Percentiles rank a stretch among this genome's conserved stretches.
Evolutionary conservation across 1,140 invertebrate genomes (phyloP).

Genomic region (Chionoecetes opilio): DNA sequence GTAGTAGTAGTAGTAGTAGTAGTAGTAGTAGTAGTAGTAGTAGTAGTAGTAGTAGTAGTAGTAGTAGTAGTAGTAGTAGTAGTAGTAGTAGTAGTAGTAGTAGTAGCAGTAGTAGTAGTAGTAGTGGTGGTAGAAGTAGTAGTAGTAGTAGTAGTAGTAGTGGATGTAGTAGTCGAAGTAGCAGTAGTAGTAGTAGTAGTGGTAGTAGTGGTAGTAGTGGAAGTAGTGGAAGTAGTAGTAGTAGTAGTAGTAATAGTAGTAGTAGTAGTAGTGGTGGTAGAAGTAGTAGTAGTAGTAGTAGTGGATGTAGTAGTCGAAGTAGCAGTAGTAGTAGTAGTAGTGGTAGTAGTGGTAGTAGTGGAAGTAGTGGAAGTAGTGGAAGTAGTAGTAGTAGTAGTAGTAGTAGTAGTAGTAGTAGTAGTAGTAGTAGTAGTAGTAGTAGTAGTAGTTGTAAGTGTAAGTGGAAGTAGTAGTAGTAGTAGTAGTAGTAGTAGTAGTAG

Average conservation of each 20-base stretch:
- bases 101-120: too few species aligned
- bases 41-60: too few species aligned
- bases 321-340: neutral
- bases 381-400: too few species aligned
- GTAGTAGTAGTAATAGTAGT: conserved; percentile 3
- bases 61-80: too few species aligned
- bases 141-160: neutral
- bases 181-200: conserved; percentile 28
- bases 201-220: conserved; percentile 12
- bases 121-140: too few species aligned
- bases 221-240: neutral
- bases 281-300: too few species aligned
- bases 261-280: too few species aligned
- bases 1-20: neutral
- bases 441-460: neutral
- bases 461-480: too few species aligned
- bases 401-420: neutral
- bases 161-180: neutral
- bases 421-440: neutral
- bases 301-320: neutral
- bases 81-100: too few species aligned
- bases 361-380: too few species aligned
- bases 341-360: neutral
- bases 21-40: neutral
- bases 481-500: too few species aligned